Conservation (phyloP, 2,797 vertebrate species). For the Gymnoscopelus microlampas region DNA sequence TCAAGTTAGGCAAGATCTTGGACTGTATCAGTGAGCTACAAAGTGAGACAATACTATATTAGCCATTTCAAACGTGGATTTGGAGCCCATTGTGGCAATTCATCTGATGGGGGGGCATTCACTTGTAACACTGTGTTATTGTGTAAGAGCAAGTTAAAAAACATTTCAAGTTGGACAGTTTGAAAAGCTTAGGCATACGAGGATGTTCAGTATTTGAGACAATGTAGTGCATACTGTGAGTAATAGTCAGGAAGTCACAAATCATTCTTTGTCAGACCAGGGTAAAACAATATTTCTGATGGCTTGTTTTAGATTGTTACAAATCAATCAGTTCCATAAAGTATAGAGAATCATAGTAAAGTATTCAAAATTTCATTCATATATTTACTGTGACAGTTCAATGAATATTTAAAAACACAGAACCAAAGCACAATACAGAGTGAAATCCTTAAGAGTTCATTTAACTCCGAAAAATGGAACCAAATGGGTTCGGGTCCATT, state of each 20-base stretch:
- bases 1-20: constrained; percentile 93
- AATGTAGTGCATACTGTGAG: constrained; percentile 13
- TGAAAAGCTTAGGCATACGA: constrained; percentile 1
- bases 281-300: constrained; percentile 22
- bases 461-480: too few species aligned
- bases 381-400: background rate
- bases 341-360: constrained; percentile 1
- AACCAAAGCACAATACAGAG: too few species aligned
- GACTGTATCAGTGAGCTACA: constrained; percentile 93
- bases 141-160: too few species aligned
- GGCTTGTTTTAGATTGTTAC: constrained; percentile 5
- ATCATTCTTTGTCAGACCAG: constrained; percentile 18
- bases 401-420: too few species aligned
- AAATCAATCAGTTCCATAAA: background rate
- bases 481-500: too few species aligned
- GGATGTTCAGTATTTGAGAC: constrained; percentile 18
- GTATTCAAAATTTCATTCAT: constrained; percentile 10
- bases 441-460: too few species aligned
- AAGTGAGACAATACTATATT: constrained; percentile 19
- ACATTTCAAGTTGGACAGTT: constrained; percentile 8
- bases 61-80: constrained; percentile 1
- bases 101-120: constrained; percentile 5
- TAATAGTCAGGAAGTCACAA: constrained; percentile 13
- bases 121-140: constrained; percentile 8
- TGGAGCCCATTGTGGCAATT: background rate